A percentile compares a stretch with the other conserved stretches of the same genome.
These are phyloP conservation scores for Papilio demoleus DNA, from an alignment of 2,888 invertebrate species.

Conservation along the genomic window DNA sequence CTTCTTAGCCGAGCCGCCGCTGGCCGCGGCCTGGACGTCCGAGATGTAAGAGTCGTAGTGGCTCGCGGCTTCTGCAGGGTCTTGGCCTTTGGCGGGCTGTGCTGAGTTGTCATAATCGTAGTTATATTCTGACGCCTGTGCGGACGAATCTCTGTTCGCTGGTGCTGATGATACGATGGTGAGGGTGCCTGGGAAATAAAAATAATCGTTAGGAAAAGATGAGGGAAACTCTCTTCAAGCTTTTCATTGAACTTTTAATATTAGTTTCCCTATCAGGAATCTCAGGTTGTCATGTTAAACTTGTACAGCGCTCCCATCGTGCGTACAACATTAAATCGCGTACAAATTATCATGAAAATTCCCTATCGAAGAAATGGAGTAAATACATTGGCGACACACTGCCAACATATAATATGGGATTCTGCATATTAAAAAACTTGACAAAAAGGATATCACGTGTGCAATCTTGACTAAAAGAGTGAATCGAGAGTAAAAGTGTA, in stretches of 20 bases:
- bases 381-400: no score
- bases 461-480: no score
- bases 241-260: not conserved
- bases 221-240: not conserved
- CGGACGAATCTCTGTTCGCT: constrained; percentile 53
- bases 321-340: no score
- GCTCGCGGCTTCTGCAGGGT: constrained; percentile 73
- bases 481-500: no score
- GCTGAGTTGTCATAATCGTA: constrained; percentile 71
- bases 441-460: no score
- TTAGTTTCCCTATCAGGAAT: no score
- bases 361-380: no score
- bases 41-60: constrained; percentile 79
- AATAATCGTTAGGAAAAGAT: constrained; percentile 26
- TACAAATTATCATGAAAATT: no score
- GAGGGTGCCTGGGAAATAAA: constrained; percentile 56
- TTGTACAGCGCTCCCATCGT: no score
- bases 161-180: constrained; percentile 63
- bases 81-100: constrained; percentile 57
- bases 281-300: no score
- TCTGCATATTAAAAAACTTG: no score
- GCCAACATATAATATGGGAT: no score
- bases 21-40: constrained; percentile 69
- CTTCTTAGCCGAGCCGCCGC: constrained; percentile 71
- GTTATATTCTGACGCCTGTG: constrained; percentile 67